phyloP scores from a whole-genome alignment of 2,113 vertebrate species.

The Entomyzon cyanotis region DNA sequence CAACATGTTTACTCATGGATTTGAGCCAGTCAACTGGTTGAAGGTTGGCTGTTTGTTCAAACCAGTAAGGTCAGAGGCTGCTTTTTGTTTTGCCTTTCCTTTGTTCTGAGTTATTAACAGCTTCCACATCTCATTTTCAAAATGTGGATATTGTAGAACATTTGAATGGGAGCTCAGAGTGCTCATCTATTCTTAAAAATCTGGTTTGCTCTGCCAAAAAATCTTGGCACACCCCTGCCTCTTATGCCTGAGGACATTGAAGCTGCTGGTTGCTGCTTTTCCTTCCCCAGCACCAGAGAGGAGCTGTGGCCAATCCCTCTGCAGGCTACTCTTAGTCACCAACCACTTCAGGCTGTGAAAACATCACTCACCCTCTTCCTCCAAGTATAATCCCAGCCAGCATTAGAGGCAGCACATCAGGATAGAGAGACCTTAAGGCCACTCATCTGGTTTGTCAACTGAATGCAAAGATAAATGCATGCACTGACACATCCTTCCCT shows the following conservation, averaged over 20 bases:
- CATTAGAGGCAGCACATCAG: background rate
- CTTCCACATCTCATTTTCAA: background rate
- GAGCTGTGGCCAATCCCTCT: background rate
- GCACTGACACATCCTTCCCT: background rate
- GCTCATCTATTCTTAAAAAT: background rate
- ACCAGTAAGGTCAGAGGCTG: background rate
- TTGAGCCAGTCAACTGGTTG: slow-evolving; percentile 8
- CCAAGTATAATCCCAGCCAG: background rate
- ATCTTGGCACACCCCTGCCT: background rate
- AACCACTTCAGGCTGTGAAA: background rate
- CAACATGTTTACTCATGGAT: slow-evolving; percentile 9
- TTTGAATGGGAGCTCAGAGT: background rate
- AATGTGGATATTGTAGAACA: background rate
- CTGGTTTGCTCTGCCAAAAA: background rate
- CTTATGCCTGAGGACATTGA: fast-evolving
- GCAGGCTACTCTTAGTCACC: background rate
- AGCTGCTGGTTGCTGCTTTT: background rate
- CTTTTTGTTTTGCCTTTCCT: background rate
- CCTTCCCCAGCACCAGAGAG: background rate
- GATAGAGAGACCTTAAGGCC: background rate
- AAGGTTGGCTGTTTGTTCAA: background rate
- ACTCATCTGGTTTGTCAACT: background rate
- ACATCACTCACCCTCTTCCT: background rate
- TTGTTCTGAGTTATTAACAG: background rate
- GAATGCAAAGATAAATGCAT: background rate